Evolutionary conservation across 2,113 vertebrate genomes (phyloP), one percentile per base, ranked within the genome.

Genomic region (Nycticryphes semicollaris): DNA sequence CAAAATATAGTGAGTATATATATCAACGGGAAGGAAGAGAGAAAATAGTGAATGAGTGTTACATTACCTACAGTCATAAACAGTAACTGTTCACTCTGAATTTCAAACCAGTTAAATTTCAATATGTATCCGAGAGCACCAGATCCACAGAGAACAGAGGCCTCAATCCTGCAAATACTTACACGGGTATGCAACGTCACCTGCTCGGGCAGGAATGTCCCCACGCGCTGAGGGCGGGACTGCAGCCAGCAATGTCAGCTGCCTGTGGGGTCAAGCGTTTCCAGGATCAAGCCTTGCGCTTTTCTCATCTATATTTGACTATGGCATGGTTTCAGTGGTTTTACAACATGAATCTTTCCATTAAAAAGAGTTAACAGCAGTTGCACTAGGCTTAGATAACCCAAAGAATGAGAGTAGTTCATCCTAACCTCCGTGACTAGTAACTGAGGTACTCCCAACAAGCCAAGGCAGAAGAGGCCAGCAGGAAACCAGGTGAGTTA

Each of bases 1-100:
- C 57, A 97, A 94, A 95, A 90, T 96, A 94, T 89, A 85, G 73
- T 92, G 91, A 91, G n/a, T 82, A 54, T 95, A 79, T 86, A 56
- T 57, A 39, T 33, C 11, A 87, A 88, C 63, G 90, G 86, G 96
- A 95, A 97, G 92, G 84, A 96, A 97, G 95, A 95, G 86, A 89
- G 63, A 96, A 95, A 96, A 96, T 85, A 86, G 90, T 57, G 87
- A 94, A 85, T 80, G 82, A 63, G 73, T 64, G 84, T 84, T 96
- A 94, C 75, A 94, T 91, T 92, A 90, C 94, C 78, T 74, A 80
- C 62, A 93, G 74, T 81, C 89, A 96, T 73, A 96, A 96, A 84
- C 92, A 93, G n/a, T 76, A 81, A 89, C 79, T 70, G 75, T 89
- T 96, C 78, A 70, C 68, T 91, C 74, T 9, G 5, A 94, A 72